Base-by-base conservation (phyloP, 1,140 invertebrate species). In the Drosophila yakuba region DNA sequence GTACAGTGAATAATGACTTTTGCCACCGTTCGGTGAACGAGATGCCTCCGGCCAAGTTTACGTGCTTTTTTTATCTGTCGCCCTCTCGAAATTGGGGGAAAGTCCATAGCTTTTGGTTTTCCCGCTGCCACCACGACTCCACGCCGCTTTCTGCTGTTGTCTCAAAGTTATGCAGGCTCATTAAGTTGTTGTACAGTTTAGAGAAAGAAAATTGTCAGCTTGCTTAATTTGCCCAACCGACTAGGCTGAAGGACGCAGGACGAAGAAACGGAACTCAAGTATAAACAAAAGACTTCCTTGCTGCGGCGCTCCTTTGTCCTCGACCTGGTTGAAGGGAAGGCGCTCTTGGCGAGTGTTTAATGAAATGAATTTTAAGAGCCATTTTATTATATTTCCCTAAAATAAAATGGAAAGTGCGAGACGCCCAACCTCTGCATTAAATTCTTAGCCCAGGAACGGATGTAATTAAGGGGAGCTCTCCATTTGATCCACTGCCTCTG, bases 131-230 rank as follows among this genome's bases (percentile, higher is more conserved):
- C 8, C 61, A 20, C 23, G 20, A 1, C 20, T 20, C 20, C 20
- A 4, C 25, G 12, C 58, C 4, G n/a, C 38, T 17, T 43, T 55
- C 43, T 45, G 41, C 72, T 75, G 68, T 67, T 85, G 81, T 77
- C 77, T 73, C 85, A 89, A 89, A 89, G 84, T 89, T 89, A 89
- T 89, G 84, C 84, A 84, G 84, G 84, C 84, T 89, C 84, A 89
- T 89, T 89, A 89, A 89, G 84, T 89, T 89, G 84, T 89, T 89
- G 88, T 89, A 84, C 84, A 89, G 84, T 89, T 89, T 89, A 89
- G 84, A 89, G 84, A 77, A 74, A 72, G 84, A 89, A 89, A 89
- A 89, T 89, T 89, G 85, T 89, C 84, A 89, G 84, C 84, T 80
- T 77, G 77, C 84, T 89, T 89, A 89, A 89, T 89, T 89, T 89